Evolutionary conservation across 2,113 vertebrate species (phyloP).

Genomic region (Zapornia atra): DNA sequence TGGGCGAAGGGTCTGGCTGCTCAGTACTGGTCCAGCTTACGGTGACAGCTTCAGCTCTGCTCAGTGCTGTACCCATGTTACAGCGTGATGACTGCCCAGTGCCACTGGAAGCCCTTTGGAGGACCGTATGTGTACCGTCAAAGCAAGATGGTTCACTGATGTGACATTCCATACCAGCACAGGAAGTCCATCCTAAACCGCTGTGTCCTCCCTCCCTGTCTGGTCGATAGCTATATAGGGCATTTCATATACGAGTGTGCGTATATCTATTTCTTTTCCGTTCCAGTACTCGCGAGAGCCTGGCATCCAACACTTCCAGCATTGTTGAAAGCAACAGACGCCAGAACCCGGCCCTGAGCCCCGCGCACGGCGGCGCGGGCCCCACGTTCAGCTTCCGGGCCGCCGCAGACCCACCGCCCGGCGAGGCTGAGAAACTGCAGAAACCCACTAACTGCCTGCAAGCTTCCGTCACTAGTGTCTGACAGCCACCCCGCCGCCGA

Average conservation of each 20-base stretch:
- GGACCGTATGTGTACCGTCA: constrained; percentile 20
- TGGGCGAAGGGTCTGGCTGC: not conserved
- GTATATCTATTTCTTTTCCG: constrained; percentile 64
- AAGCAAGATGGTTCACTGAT: not conserved
- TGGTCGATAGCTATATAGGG: not conserved
- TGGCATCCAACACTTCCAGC: constrained; percentile 98
- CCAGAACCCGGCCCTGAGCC: constrained; percentile 93
- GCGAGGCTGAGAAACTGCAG: constrained; percentile 94
- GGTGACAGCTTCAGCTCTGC: not conserved
- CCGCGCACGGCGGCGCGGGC: constrained; percentile 87
- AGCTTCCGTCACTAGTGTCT: constrained; percentile 98
- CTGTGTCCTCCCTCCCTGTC: constrained; percentile 49
- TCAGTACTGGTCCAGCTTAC: not conserved
- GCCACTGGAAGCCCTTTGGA: not conserved
- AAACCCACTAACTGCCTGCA: constrained; percentile 96
- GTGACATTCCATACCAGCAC: constrained; percentile 30
- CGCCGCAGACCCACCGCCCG: constrained; percentile 83
- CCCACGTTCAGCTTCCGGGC: constrained; percentile 90
- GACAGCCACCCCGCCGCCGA: constrained; percentile 79
- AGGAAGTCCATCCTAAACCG: constrained; percentile 56
- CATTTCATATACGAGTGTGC: constrained; percentile 34
- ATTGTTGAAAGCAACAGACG: constrained; percentile 96
- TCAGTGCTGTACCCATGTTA: not conserved
- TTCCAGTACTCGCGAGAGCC: constrained; percentile 94
- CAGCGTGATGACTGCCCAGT: not conserved